Evolutionary conservation across 2,113 vertebrate species (phyloP).

Genomic region (Colossoma macropomum): DNA sequence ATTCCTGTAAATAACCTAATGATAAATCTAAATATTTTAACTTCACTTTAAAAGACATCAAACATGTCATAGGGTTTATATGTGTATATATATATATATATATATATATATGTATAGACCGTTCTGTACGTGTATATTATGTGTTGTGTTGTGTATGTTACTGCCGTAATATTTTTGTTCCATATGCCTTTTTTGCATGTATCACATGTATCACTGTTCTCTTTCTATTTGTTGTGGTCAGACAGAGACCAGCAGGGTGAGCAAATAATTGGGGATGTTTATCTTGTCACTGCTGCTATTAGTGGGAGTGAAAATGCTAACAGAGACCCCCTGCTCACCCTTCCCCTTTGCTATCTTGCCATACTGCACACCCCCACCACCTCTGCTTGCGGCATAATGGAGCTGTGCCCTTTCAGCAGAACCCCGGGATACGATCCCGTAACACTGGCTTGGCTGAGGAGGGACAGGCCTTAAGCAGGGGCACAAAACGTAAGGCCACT

Average conservation of each 20-base stretch:
- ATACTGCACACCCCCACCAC: background rate
- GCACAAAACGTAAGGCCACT: background rate
- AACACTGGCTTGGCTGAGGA: background rate
- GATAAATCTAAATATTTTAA: too few species aligned
- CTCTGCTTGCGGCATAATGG: slow-evolving; percentile 25
- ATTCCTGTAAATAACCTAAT: too few species aligned
- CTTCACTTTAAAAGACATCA: too few species aligned
- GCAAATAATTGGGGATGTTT: slow-evolving; percentile 47
- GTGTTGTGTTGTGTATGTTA: background rate
- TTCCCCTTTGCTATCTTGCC: background rate
- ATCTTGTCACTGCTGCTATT: slow-evolving; percentile 48
- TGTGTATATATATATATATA: too few species aligned
- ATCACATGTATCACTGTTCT: background rate
- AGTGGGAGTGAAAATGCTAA: slow-evolving; percentile 28
- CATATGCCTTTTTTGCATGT: background rate
- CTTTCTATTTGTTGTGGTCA: slow-evolving; percentile 33
- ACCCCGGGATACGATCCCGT: background rate
- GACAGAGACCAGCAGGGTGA: slow-evolving; percentile 30
- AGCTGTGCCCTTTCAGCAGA: slow-evolving; percentile 25
- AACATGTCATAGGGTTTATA: too few species aligned
- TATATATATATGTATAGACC: too few species aligned
- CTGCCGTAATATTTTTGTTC: background rate
- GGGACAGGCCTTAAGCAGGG: background rate
- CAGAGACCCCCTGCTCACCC: slow-evolving; percentile 19
- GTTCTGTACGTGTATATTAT: too few species aligned